Evolutionary conservation across 2,797 vertebrate species (phyloP).

Genomic region (Gobio occitaniae): DNA sequence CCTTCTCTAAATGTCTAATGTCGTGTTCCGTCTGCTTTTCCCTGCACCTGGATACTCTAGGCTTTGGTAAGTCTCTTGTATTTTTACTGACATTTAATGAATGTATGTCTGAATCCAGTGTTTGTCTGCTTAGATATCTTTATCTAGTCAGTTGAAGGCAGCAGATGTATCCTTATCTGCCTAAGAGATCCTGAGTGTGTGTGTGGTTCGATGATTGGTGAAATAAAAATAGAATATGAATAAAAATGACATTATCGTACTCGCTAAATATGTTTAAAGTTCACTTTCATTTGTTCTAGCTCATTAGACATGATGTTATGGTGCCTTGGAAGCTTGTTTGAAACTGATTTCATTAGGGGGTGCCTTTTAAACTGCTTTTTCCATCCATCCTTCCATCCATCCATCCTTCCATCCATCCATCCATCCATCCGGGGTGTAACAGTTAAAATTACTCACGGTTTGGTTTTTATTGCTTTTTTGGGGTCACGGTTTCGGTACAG

Average conservation of each 20-base stretch:
- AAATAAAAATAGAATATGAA: not conserved
- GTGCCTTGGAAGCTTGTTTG: not conserved
- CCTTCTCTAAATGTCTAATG: conserved; percentile 65
- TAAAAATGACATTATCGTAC: not conserved
- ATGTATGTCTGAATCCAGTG: not conserved
- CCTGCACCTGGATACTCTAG: conserved; percentile 78
- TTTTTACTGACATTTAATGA: not conserved
- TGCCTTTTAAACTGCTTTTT: no score
- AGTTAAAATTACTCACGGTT: no score
- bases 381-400: no score
- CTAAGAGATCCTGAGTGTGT: not conserved
- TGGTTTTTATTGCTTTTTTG: no score
- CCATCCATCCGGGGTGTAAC: no score
- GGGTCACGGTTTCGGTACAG: no score
- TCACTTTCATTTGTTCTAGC: not conserved
- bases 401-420: no score
- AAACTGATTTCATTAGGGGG: not conserved
- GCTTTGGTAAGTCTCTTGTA: conserved; percentile 86
- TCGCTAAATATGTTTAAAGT: conserved; percentile 11
- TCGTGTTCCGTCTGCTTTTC: conserved; percentile 61
- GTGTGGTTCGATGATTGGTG: not conserved
- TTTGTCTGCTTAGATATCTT: not conserved
- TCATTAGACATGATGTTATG: not conserved
- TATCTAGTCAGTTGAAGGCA: conserved; percentile 3
- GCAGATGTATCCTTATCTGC: not conserved